Evolutionary conservation across 2,113 vertebrate species (phyloP).

Genomic region (Paradoxurus hermaphroditus): DNA sequence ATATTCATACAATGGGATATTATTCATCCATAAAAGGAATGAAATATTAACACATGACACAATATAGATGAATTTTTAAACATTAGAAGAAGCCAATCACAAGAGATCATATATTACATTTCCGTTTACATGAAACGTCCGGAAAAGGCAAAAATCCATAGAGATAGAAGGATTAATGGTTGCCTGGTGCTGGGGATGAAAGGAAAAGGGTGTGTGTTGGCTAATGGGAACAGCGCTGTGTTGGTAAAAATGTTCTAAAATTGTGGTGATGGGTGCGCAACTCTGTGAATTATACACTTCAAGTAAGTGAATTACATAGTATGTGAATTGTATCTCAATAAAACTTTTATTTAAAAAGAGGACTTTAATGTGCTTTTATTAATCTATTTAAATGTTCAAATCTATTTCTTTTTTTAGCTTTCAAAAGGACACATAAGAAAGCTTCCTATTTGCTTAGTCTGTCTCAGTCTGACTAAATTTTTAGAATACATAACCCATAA

Average conservation of each 20-base stretch:
- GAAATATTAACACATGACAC: neutral
- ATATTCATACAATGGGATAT: neutral
- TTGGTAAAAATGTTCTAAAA: neutral
- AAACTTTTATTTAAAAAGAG: neutral
- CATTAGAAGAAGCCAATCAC: neutral
- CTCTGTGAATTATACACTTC: neutral
- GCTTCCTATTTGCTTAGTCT: neutral
- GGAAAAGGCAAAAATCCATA: neutral
- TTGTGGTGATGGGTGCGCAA: neutral
- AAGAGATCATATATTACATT: neutral
- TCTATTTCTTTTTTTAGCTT: neutral
- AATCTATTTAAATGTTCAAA: constrained; percentile 4
- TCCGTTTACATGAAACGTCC: neutral
- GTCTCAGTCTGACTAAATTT: neutral
- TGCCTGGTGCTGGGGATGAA: neutral
- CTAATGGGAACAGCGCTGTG: neutral
- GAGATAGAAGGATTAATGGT: neutral
- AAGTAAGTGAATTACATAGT: neutral
- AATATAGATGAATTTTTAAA: constrained; percentile 18
- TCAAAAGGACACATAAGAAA: neutral
- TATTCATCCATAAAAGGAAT: constrained; percentile 22
- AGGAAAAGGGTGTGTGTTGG: neutral
- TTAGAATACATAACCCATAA: neutral
- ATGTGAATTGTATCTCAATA: neutral
- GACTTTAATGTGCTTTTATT: neutral